Conservation (phyloP, 1,140 invertebrate genomes). For the Pseudomyrmex gracilis region DNA sequence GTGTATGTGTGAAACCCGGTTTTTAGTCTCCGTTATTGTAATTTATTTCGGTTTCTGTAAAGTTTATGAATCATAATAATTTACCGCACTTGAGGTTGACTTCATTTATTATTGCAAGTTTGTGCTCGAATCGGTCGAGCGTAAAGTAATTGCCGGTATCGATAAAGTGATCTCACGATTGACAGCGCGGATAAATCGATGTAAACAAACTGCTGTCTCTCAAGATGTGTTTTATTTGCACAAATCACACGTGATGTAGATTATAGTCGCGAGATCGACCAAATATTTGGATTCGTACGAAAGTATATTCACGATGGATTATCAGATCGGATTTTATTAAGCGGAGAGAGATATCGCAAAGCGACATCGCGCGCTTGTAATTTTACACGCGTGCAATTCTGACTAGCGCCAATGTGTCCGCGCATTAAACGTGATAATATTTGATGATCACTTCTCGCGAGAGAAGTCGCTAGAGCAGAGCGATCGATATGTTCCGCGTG, state of each 20-base stretch:
- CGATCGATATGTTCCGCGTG: conserved; percentile 36
- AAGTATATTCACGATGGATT: too few species aligned
- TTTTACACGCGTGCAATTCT: not conserved
- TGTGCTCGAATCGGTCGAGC: conserved; percentile 16
- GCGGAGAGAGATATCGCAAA: too few species aligned
- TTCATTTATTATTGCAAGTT: conserved; percentile 12
- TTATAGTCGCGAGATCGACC: too few species aligned
- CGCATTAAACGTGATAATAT: not conserved
- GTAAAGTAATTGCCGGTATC: conserved; percentile 8
- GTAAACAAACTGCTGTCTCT: not conserved
- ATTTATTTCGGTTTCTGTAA: not conserved
- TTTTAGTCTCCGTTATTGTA: too few species aligned
- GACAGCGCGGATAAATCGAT: not conserved
- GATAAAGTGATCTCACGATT: not conserved
- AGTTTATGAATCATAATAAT: conserved; percentile 23
- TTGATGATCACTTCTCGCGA: conserved; percentile 1
- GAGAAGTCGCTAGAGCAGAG: conserved; percentile 1
- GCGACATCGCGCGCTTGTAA: too few species aligned
- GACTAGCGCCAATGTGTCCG: not conserved
- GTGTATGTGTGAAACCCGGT: too few species aligned
- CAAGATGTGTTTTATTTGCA: too few species aligned
- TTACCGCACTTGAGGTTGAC: not conserved
- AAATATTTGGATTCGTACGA: too few species aligned
- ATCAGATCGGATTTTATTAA: too few species aligned
- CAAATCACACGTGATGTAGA: too few species aligned